A percentile compares a stretch with the other conserved stretches of the same genome.
Evolutionary conservation across 2,113 vertebrate genomes (phyloP).

Genomic region (Pogona vitticeps): DNA sequence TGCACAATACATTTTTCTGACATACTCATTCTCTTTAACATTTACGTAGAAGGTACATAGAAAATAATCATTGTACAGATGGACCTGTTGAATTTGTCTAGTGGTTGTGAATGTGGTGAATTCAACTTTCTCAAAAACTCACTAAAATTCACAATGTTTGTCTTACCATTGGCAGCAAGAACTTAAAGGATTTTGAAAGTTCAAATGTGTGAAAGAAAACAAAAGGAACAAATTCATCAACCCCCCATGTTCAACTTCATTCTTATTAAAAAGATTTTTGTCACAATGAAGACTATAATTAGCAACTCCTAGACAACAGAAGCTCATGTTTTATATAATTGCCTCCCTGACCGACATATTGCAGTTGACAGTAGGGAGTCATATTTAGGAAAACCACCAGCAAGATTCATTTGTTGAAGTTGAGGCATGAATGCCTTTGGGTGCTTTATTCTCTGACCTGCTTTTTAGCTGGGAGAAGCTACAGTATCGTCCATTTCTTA

Average conservation of each 20-base stretch:
- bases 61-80: not conserved
- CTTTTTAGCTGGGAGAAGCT: slow-evolving; percentile 37
- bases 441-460: slow-evolving; percentile 22
- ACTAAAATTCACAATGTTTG: not conserved
- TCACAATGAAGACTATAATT: not conserved
- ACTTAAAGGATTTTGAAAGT: not conserved
- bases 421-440: slow-evolving; percentile 9
- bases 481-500: fast-evolving
- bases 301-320: not conserved
- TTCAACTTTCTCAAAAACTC: not conserved
- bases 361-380: slow-evolving; percentile 8
- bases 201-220: not conserved
- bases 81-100: not conserved
- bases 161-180: not conserved
- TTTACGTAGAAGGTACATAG: no score
- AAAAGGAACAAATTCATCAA: not conserved
- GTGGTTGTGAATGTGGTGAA: not conserved
- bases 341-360: not conserved
- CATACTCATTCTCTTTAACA: no score
- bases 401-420: not conserved
- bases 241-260: not conserved
- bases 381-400: fast-evolving
- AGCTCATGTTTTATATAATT: not conserved
- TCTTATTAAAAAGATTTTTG: not conserved
- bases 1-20: no score